phyloP scores from a whole-genome alignment of 2,797 vertebrate genomes.

The Polyboroides typus region DNA sequence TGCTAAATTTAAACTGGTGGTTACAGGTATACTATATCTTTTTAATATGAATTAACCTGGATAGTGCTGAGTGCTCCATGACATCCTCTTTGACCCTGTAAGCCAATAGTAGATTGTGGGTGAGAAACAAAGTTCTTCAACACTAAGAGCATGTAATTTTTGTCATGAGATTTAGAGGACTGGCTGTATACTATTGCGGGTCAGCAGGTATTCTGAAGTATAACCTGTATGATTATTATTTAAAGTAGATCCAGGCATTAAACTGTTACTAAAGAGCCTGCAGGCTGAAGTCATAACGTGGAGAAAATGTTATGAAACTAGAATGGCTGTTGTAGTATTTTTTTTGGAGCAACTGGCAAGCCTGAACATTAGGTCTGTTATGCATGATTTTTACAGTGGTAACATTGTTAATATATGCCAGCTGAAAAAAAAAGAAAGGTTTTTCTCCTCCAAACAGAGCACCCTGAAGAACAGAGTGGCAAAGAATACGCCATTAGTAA shows the following conservation, averaged over 20 bases:
- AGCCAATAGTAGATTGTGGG: not conserved
- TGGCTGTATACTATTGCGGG: not conserved
- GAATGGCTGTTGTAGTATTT: not conserved
- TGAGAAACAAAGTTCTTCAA: not conserved
- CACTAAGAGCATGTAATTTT: not conserved
- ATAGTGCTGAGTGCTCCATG: not conserved
- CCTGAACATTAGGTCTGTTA: not conserved
- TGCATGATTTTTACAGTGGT: not conserved
- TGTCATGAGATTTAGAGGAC: not conserved
- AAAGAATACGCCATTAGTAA: not conserved
- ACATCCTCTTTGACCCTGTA: not conserved
- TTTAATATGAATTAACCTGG: not conserved
- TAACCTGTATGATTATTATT: not conserved
- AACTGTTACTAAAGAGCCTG: not conserved
- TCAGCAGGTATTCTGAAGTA: not conserved
- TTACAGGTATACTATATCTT: not conserved
- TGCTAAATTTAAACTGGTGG: constrained; percentile 40
- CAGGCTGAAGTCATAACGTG: not conserved
- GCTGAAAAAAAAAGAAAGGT: not conserved
- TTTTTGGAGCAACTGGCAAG: not conserved
- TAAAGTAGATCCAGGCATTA: not conserved
- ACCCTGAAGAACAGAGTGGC: not conserved
- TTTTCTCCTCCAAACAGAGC: not conserved
- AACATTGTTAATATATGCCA: not conserved
- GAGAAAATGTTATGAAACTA: not conserved